Evolutionary conservation across 2,888 invertebrate species (phyloP).

Genomic region (Yponomeuta plumbellus): DNA sequence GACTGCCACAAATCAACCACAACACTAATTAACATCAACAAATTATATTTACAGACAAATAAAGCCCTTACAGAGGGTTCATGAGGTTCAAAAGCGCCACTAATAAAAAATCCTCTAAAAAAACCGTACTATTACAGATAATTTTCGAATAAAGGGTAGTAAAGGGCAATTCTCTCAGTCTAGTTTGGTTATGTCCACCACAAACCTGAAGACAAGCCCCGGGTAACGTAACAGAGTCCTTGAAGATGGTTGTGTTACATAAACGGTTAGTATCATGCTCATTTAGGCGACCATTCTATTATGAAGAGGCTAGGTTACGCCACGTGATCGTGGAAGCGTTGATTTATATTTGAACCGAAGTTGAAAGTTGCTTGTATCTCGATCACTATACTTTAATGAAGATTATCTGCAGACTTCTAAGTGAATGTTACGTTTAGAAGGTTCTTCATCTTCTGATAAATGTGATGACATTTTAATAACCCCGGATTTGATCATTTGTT

Average conservation of each 20-base stretch:
- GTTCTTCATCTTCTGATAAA: not conserved
- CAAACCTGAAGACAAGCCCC: not conserved
- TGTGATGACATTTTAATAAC: not conserved
- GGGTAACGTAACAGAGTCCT: not conserved
- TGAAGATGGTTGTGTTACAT: not conserved
- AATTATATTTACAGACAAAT: too few species aligned
- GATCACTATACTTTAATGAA: not conserved
- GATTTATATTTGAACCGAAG: not conserved
- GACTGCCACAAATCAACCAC: too few species aligned
- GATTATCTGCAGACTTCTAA: not conserved
- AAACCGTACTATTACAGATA: too few species aligned
- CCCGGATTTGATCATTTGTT: not conserved
- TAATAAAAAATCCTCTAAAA: too few species aligned
- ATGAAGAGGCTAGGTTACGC: not conserved
- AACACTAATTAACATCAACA: too few species aligned
- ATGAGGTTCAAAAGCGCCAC: too few species aligned
- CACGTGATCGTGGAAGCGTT: not conserved
- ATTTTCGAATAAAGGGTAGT: not conserved
- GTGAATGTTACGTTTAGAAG: not conserved
- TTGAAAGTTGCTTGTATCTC: not conserved
- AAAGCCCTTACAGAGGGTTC: too few species aligned
- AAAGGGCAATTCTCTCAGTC: too few species aligned
- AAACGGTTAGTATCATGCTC: not conserved
- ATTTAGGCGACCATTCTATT: not conserved
- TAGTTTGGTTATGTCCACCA: too few species aligned